Percentiles rank a stretch among this genome's conserved stretches.
phyloP scores from a whole-genome alignment of 2,888 invertebrate genomes.

The Hydroisotoma schaefferi region DNA sequence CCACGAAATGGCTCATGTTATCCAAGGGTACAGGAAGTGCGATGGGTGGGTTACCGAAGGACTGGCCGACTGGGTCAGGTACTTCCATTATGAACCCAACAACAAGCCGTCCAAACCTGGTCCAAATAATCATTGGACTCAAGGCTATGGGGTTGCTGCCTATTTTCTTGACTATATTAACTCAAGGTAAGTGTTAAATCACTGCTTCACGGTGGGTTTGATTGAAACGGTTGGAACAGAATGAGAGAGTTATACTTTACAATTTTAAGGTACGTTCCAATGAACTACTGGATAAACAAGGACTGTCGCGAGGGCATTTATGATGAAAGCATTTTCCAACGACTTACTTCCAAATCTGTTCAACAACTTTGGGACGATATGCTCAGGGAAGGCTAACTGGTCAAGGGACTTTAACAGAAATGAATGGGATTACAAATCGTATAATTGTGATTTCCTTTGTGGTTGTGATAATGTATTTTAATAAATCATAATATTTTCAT shows the following conservation, averaged over 20 bases:
- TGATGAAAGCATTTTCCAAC: slow-evolving; percentile 3
- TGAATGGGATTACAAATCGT: too few species aligned
- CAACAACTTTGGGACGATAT: slow-evolving; percentile 13
- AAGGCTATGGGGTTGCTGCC: slow-evolving; percentile 34
- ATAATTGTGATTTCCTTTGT: too few species aligned
- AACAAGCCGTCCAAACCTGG: slow-evolving; percentile 28
- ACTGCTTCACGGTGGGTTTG: too few species aligned
- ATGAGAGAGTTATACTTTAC: background rate
- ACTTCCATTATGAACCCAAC: slow-evolving; percentile 30
- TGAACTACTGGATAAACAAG: background rate
- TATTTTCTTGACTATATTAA: slow-evolving; percentile 32
- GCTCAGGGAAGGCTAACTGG: too few species aligned
- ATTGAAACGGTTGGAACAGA: too few species aligned
- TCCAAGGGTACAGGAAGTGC: slow-evolving; percentile 26
- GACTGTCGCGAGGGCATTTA: slow-evolving; percentile 5
- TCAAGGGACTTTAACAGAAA: too few species aligned
- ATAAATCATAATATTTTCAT: too few species aligned
- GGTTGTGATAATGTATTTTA: too few species aligned
- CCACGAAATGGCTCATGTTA: slow-evolving; percentile 36
- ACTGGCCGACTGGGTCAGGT: slow-evolving; percentile 33
- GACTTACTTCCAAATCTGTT: slow-evolving; percentile 9
- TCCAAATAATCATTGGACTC: slow-evolving; percentile 22
- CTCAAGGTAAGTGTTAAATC: too few species aligned
- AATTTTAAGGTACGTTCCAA: too few species aligned
- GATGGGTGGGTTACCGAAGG: slow-evolving; percentile 36